These are phyloP conservation scores for Drosophila neonasuta DNA, from an alignment of 2,888 invertebrate species.

Conservation along the genomic window DNA sequence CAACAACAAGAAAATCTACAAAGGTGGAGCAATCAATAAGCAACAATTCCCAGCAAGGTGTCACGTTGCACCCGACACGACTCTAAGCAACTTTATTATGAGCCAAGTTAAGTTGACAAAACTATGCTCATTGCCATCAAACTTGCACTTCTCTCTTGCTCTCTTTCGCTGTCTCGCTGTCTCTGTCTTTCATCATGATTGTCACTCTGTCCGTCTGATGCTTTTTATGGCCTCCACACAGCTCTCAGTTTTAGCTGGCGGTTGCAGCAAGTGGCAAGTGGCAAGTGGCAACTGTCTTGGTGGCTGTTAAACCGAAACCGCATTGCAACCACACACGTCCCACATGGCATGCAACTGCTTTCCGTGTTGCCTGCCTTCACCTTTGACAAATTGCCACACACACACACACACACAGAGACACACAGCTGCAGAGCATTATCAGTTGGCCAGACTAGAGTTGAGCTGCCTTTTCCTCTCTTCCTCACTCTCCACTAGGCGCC, in stretches of 20 bases:
- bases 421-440: slow-evolving; percentile 22
- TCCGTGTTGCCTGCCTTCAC: slow-evolving; percentile 36
- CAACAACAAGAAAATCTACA: not conserved
- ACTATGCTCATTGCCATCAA: slow-evolving; percentile 44
- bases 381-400: slow-evolving; percentile 65
- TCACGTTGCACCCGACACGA: slow-evolving; percentile 46
- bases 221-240: slow-evolving; percentile 46
- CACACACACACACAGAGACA: not conserved
- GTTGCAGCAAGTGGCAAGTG: not conserved
- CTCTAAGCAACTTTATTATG: slow-evolving; percentile 56
- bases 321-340: slow-evolving; percentile 72
- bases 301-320: slow-evolving; percentile 67
- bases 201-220: slow-evolving; percentile 14
- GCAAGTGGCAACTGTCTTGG: slow-evolving; percentile 36
- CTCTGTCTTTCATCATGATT: not conserved
- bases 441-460: slow-evolving; percentile 15
- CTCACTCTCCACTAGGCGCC: slow-evolving; percentile 13
- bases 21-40: slow-evolving; percentile 52
- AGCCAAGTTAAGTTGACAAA: slow-evolving; percentile 68
- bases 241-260: slow-evolving; percentile 12
- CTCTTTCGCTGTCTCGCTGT: slow-evolving; percentile 6
- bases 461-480: slow-evolving; percentile 10
- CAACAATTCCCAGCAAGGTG: slow-evolving; percentile 46
- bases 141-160: slow-evolving; percentile 31
- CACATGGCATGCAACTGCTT: slow-evolving; percentile 64